Base-by-base conservation (phyloP, 2,113 vertebrate genomes). In the Elaphurus davidianus region DNA sequence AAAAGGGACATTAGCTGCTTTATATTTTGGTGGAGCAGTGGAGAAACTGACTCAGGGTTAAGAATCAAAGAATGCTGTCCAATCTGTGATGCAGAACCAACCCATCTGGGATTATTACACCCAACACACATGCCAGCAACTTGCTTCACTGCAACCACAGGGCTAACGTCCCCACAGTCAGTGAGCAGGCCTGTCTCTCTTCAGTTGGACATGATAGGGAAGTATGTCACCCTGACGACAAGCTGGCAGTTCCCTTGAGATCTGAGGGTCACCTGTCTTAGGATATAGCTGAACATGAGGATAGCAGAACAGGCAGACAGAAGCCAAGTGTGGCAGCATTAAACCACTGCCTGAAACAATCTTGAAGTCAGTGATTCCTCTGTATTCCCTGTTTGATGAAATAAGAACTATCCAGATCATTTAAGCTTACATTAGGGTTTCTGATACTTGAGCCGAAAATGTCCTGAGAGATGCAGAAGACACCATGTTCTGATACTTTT, bases 131-230 rank as follows among this genome's bases (percentile, higher is more conserved):
- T 6, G n/a, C 47, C 50, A n/a, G 25, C 54, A 33, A 5, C 30
- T 28, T 30, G 0, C 40, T 67, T 55, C 6, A 1, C 60, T 74
- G 17, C 5, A 82, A 33, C 10, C 13, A 23, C 5, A 12, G 8
- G 33, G 2, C 47, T n/a, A 30, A 28, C 2, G 4, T 57, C 15
- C 2, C 16, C 50, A 5, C 0, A 0, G 28, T 52, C 10, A 2
- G 64, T 52, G 25, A 43, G 27, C 16, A 1, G 14, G 12, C 57
- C 40, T 23, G 12, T 45, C 33, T 86, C 57, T 59, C 28, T 67
- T 52, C 87, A 91, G 9, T 21, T 15, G 59, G 16, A 60, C 60
- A 9, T 71, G 57, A 59, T 52, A 55, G 59, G n/a, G 67, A 91
- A 71, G 71, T 21, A 21, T 19, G 52, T 43, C 25, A 5, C 36